Conservation (phyloP, 2,888 invertebrate genomes). For the Eupithecia insigniata region DNA sequence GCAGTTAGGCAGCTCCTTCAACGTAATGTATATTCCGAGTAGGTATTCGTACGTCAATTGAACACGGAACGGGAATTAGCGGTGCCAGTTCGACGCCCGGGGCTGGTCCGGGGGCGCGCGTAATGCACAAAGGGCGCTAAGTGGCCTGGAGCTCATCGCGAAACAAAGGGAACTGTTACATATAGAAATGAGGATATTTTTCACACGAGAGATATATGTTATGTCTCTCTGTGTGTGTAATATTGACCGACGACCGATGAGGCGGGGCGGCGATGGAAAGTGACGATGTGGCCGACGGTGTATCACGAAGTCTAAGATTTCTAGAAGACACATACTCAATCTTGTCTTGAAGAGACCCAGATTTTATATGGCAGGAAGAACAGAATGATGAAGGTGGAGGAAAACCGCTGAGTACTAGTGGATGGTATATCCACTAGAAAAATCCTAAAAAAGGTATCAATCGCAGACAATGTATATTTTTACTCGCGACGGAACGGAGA, state of each 20-base stretch:
- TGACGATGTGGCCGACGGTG: no score
- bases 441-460: no score
- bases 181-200: slow-evolving; percentile 43
- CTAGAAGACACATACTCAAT: no score
- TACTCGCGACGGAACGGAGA: no score
- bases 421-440: no score
- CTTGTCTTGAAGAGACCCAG: no score
- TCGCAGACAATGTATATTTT: neutral
- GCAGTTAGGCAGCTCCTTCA: slow-evolving; percentile 16
- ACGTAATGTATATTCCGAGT: slow-evolving; percentile 36
- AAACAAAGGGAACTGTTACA: slow-evolving; percentile 61
- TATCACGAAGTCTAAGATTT: no score
- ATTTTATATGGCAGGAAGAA: no score
- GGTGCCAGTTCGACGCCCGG: slow-evolving; percentile 51
- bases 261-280: no score
- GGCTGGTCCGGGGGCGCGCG: slow-evolving; percentile 52
- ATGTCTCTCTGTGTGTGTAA: slow-evolving; percentile 29
- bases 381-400: no score
- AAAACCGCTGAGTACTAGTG: no score
- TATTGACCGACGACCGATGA: no score
- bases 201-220: slow-evolving; percentile 38
- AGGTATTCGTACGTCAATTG: slow-evolving; percentile 40
- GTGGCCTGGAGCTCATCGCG: slow-evolving; percentile 64
- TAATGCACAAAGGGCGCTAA: slow-evolving; percentile 77
- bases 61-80: slow-evolving; percentile 44